Base-by-base conservation (phyloP, 2,113 vertebrate species). In the Pongo abelii region DNA sequence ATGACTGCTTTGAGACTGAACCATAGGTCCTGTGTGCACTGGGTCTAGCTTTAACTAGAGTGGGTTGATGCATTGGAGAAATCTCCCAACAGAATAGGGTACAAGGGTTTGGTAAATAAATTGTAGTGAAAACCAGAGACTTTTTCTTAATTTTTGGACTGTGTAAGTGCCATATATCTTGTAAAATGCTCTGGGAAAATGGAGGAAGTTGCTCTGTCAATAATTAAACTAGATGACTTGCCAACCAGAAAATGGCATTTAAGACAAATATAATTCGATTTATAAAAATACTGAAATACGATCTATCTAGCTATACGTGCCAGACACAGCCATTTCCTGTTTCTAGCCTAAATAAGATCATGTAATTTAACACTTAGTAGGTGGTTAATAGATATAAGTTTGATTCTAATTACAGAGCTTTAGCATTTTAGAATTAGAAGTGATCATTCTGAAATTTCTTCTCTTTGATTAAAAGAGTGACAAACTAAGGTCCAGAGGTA, bases 351-450 rank as follows among this genome's bases (percentile, higher is more conserved):
- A 74, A 32, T 50, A 79, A 64, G 11, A 93, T 50, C n/a, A 90
- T 72, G 18, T 27, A 48, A 57, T 88, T n/a, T n/a, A 67, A 43
- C 35, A 50, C 4, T 64, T 55, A 52, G 55, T 25, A 67, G 52
- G 6, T 91, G 35, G 81, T 69, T 46, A 88, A 52, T 79, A 91
- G 9, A 67, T 43, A 85, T 2, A 32, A 38, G 5, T 50, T 32
- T 55, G 46, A 79, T n/a, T 91, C 14, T 86, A 38, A 86, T 35
- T 77, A 10, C 0, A 69, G 23, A 10, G 3, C n/a, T 27, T 40
- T 90, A 79, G 7, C 10, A 84, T 50, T 59, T 96, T 84, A 88
- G 27, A 78, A 86, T 64, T 40, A 77, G 46, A 91, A 92, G 17
- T 22, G 7, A 83, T 79, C 6, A 18, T 5, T 84, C 72, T 88